phyloP scores from a whole-genome alignment of 2,797 vertebrate genomes.

The Threskiornis aethiopicus region DNA sequence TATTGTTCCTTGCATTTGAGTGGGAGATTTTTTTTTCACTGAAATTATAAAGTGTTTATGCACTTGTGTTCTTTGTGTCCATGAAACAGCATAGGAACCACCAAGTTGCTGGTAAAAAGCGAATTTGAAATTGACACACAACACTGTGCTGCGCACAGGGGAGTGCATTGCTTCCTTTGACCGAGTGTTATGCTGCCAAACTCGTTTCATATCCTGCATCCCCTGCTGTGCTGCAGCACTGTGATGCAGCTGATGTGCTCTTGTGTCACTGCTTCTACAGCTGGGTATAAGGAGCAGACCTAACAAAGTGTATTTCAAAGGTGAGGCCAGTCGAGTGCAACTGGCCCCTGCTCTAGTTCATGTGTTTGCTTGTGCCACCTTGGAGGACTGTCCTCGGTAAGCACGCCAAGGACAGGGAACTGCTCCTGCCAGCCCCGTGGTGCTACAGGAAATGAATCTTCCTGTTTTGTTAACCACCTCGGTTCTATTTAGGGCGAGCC shows the following conservation, averaged over 20 bases:
- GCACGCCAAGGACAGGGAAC: neutral
- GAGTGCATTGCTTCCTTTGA: neutral
- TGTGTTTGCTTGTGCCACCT: neutral
- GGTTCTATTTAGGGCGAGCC: neutral
- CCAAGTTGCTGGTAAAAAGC: neutral
- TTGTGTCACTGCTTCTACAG: neutral
- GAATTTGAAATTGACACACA: neutral
- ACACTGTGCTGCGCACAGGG: neutral
- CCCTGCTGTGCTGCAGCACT: neutral
- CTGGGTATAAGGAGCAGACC: neutral
- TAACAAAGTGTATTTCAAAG: neutral
- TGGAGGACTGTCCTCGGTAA: neutral
- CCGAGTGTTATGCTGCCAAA: neutral
- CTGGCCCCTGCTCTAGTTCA: neutral
- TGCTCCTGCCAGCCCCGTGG: neutral
- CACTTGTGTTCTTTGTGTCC: neutral
- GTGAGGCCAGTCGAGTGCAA: neutral
- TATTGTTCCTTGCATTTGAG: neutral
- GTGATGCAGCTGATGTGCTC: neutral
- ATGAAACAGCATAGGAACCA: neutral
- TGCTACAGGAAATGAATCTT: slow-evolving; percentile 56
- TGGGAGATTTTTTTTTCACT: neutral
- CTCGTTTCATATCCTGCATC: neutral
- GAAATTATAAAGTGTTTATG: neutral
- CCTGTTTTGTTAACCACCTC: slow-evolving; percentile 49